Evolutionary conservation across 2,797 vertebrate genomes (phyloP), one percentile per base, ranked within the genome.

Genomic region (Sitta carolinensis): DNA sequence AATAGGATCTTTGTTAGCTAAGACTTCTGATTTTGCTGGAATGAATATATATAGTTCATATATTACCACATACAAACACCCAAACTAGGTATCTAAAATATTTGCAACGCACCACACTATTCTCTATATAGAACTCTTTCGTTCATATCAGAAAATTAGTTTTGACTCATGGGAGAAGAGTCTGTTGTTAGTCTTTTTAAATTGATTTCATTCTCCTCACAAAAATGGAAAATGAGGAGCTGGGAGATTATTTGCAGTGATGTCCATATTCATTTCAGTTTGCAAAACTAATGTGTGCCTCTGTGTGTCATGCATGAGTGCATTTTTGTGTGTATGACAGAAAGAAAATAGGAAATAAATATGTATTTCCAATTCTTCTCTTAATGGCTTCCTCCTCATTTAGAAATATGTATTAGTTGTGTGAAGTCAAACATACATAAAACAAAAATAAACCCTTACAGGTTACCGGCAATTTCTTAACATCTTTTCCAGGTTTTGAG

Each of bases 101-200:
- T 90, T 94, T 90, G 22, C 59, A 74, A 62, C 52, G 54, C 20
- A 58, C 20, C 29, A 51, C 58, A 54, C 5, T 59, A 67, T 69
- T 80, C 1, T 1, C 63, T 67, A 7, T 47, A 55, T 57, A 51
- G 50, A 91, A 78, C 34, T 81, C 30, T 64, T 89, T 80, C 58
- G 64, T 64, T 93, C 76, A 45, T 88, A 91, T 92, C 76, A 94
- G 89, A 91, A 96, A 94, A 96, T 93, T 92, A 84, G 69, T 79
- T 96, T 84, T 90, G 59, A 91, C 83, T 94, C 55, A 10, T 3
- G 5, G 50, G 77, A 90, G 63, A 92, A 84, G 48, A 86, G 38
- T 63, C 67, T 91, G 85, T 64, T 88, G 55, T 93, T 94, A 88
- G 74, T 74, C 38, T 90, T 91, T 90, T 82, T 1, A 67, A 92